Base-by-base conservation (phyloP, 2,888 invertebrate genomes). In the Cataglyphis albicans region DNA sequence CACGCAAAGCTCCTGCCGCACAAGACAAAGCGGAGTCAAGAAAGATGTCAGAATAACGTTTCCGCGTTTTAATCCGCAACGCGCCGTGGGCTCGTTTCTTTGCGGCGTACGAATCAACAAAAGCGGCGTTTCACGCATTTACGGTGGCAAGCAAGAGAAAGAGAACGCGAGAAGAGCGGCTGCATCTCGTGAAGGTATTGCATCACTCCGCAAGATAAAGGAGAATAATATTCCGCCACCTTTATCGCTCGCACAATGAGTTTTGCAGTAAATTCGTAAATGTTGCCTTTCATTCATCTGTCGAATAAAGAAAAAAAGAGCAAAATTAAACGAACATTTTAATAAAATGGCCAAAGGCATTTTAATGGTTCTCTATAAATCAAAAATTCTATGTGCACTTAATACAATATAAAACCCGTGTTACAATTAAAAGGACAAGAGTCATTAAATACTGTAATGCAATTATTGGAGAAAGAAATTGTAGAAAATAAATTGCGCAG, bases 51-150 rank as follows among this genome's bases (percentile, higher is more conserved):
- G 67, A 75, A 82, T 78, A 73, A 41, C 59, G 21, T 81, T 70
- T 80, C 52, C 52, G 74, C 75, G 72, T 63, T 87, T 87, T 87
- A 87, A 86, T 88, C 84, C 81, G 64, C 82, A 73, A 75, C 73
- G 25, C 52, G 82, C 86, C 84, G 6, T 63, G 57, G 80, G 80
- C 82, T 87, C 35, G 55, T 59, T 61, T 85, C 75, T 67, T 38
- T 32, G 64, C 78, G 84, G 84, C 55, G 65, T 74, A 76, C 59
- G 86, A 82, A 84, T 86, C 87, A 70, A 81, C 80, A 87, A 82
- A 88, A 81, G 64, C 80, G 48, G 61, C 52, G 67, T 81, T 73
- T 72, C 84, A 57, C 72, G 64, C 75, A 48, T 84, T 80, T 64
- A 55, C 41, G 25, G 75, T 21, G 44, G n/a, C 10, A 29, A 25